A percentile compares a stretch with the other conserved stretches of the same genome.
Conservation (phyloP, 1,140 invertebrate species). For the Anoplolepis gracilipes region DNA sequence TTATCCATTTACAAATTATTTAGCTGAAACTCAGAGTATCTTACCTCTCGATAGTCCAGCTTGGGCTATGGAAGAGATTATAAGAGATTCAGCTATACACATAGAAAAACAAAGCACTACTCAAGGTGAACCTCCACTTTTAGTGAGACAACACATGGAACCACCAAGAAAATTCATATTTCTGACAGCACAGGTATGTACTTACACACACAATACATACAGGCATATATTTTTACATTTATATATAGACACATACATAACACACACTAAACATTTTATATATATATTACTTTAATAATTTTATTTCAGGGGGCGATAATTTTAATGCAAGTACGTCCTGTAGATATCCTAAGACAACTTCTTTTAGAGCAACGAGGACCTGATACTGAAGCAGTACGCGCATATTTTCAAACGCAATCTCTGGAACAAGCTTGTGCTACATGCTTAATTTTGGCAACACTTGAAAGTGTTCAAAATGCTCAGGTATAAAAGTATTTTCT, state of each 20-base stretch:
- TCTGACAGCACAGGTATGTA: conserved; percentile 91
- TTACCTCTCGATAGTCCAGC: conserved; percentile 93
- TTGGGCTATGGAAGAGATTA: conserved; percentile 92
- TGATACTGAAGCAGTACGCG: conserved; percentile 93
- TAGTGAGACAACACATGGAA: conserved; percentile 92
- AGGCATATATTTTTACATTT: neutral
- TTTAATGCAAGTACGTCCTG: conserved; percentile 93
- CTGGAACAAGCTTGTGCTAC: conserved; percentile 96
- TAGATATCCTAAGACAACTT: conserved; percentile 93
- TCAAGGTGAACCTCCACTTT: conserved; percentile 87
- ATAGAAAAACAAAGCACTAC: conserved; percentile 80
- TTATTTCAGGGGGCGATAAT: conserved; percentile 91
- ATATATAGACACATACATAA: neutral
- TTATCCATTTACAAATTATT: conserved; percentile 88
- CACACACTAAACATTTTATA: neutral
- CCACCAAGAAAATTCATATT: conserved; percentile 92
- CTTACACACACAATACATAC: too few species aligned
- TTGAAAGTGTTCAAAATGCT: conserved; percentile 88
- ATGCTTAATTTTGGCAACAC: conserved; percentile 94
- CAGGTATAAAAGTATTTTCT: conserved; percentile 85
- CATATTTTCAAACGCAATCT: conserved; percentile 94
- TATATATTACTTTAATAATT: neutral
- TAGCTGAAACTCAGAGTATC: conserved; percentile 92
- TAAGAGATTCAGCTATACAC: conserved; percentile 81
- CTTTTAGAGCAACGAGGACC: conserved; percentile 93